Percentiles rank a stretch among this genome's conserved stretches.
Conservation (phyloP, 2,888 invertebrate species). For the Acrobasis consociella region DNA sequence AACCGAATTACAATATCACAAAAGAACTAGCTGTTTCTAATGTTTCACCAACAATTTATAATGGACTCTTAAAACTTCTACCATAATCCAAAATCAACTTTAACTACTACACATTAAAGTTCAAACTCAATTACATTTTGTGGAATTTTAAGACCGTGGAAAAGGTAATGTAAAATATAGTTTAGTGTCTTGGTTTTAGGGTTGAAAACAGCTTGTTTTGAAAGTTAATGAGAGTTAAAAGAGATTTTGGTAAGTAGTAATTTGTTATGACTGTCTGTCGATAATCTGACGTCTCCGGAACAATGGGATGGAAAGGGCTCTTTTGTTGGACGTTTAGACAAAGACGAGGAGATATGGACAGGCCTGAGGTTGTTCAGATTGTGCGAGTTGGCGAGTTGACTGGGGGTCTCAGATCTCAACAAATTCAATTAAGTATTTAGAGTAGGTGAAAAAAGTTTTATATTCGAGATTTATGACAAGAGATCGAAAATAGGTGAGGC, state of each 20-base stretch:
- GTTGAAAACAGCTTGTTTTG: background rate
- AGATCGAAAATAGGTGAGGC: too few species aligned
- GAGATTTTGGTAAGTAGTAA: slow-evolving; percentile 20
- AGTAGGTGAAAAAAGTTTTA: too few species aligned
- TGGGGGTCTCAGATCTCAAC: background rate
- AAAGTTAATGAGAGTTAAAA: slow-evolving; percentile 13
- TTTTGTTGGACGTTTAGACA: slow-evolving; percentile 21
- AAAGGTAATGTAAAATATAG: background rate
- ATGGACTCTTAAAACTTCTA: background rate
- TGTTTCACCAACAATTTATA: slow-evolving; percentile 12
- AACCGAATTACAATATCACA: slow-evolving; percentile 15
- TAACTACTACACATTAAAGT: background rate
- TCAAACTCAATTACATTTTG: background rate
- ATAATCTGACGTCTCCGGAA: slow-evolving; percentile 15
- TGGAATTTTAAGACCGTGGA: background rate
- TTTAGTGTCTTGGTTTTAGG: background rate
- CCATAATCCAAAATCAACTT: background rate
- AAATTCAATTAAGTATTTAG: too few species aligned
- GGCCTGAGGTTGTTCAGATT: background rate
- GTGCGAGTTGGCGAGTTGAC: background rate
- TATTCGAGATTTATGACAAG: too few species aligned
- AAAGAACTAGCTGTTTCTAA: slow-evolving; percentile 14
- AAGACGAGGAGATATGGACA: background rate
- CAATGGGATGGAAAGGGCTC: slow-evolving; percentile 20
- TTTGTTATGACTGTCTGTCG: slow-evolving; percentile 20